Conservation (phyloP, 2,797 vertebrate species). For the Halcyon chelicuti region DNA sequence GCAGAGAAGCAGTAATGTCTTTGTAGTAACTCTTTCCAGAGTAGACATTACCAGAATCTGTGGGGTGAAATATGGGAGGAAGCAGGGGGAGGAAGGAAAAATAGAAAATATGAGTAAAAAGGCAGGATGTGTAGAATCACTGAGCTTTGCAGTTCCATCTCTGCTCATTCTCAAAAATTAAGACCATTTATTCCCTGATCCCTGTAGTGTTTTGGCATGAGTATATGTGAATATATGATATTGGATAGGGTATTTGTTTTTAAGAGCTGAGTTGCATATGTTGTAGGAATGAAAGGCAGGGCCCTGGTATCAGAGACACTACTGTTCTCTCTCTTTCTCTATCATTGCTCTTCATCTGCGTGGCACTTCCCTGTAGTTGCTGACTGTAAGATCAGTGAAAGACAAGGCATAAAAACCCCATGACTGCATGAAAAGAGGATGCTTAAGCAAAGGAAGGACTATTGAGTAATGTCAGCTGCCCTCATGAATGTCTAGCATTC, state of each 20-base stretch:
- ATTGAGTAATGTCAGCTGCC: background rate
- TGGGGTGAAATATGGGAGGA: background rate
- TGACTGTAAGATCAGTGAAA: background rate
- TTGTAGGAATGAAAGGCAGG: background rate
- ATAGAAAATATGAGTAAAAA: background rate
- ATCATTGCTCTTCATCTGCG: background rate
- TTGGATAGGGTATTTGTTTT: background rate
- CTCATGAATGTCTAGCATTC: conserved; percentile 15
- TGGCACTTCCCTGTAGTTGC: background rate
- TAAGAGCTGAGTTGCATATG: background rate
- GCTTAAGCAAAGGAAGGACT: background rate
- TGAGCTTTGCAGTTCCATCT: background rate
- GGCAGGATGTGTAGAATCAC: background rate
- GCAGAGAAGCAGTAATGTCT: background rate
- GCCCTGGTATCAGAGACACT: background rate
- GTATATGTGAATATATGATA: background rate
- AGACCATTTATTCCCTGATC: background rate
- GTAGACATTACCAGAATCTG: background rate
- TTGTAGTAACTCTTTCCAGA: background rate
- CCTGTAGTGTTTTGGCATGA: background rate
- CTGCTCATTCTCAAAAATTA: background rate
- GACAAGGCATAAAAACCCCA: background rate
- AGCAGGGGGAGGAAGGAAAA: background rate
- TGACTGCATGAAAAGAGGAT: background rate
- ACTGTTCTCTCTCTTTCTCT: background rate